These are phyloP conservation scores for Zaprionus lineosus DNA, from an alignment of 2,888 invertebrate species.

Conservation along the genomic window DNA sequence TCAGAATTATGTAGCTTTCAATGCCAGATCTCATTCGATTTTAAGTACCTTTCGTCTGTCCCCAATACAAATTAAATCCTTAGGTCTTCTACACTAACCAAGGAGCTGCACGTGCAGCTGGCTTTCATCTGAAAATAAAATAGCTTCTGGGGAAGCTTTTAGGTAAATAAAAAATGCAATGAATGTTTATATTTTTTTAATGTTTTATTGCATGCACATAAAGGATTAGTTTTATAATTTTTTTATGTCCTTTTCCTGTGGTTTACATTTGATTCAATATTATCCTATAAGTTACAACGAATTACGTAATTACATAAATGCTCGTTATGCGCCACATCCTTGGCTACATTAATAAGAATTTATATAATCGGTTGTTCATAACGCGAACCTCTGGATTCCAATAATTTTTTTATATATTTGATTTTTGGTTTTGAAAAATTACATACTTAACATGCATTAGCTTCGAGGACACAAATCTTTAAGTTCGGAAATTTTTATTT, in stretches of 20 bases:
- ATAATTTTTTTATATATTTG: conserved; percentile 18
- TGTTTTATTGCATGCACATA: conserved; percentile 80
- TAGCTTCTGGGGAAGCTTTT: too few species aligned
- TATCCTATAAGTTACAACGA: conserved; percentile 71
- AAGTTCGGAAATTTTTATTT: conserved; percentile 41
- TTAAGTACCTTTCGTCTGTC: too few species aligned
- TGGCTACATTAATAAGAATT: conserved; percentile 42
- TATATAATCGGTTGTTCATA: conserved; percentile 35
- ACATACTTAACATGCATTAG: conserved; percentile 48
- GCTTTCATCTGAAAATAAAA: too few species aligned
- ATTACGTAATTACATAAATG: conserved; percentile 56
- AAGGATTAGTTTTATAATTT: conserved; percentile 69
- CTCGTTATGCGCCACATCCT: conserved; percentile 46
- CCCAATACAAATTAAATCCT: too few species aligned
- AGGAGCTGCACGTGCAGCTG: too few species aligned
- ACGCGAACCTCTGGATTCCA: conserved; percentile 27
- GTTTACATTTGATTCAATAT: conserved; percentile 43
- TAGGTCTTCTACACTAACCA: too few species aligned
- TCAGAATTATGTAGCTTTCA: too few species aligned
- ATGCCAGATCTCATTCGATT: too few species aligned
- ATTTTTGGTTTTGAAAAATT: conserved; percentile 25
- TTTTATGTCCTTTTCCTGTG: conserved; percentile 32
- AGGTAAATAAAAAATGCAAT: not conserved
- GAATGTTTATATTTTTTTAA: conserved; percentile 12
- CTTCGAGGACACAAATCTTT: conserved; percentile 40